Evolutionary conservation across 1,140 invertebrate genomes (phyloP).

Genomic region (Pinna nobilis): DNA sequence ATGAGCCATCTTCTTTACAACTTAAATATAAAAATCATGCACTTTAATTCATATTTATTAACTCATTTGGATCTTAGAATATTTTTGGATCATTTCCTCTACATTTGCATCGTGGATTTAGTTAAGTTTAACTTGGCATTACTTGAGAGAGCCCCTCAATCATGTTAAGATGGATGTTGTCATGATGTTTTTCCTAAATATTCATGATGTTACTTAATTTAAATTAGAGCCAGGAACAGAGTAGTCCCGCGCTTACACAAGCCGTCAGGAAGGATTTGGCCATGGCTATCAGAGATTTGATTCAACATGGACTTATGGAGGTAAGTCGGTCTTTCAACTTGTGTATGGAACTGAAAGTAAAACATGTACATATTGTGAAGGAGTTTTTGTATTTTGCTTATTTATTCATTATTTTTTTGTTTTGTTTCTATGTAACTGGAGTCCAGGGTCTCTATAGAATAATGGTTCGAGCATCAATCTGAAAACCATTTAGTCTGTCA

Average conservation of each 20-base stretch:
- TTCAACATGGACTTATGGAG: conserved; percentile 93
- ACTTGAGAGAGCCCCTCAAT: too few species aligned
- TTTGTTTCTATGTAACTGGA: not conserved
- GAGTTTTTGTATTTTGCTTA: not conserved
- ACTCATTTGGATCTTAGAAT: too few species aligned
- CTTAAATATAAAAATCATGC: too few species aligned
- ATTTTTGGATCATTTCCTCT: too few species aligned
- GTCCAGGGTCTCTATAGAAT: not conserved
- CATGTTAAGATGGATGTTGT: not conserved
- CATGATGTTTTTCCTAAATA: not conserved
- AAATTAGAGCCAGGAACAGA: conserved; percentile 76
- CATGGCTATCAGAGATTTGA: conserved; percentile 89
- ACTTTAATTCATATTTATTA: too few species aligned
- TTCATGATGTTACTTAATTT: not conserved
- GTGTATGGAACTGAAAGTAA: not conserved
- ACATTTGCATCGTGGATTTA: too few species aligned
- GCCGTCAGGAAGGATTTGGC: conserved; percentile 94
- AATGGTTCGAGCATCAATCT: too few species aligned
- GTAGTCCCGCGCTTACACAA: conserved; percentile 85
- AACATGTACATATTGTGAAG: too few species aligned
- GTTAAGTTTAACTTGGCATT: too few species aligned
- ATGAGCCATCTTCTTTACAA: too few species aligned
- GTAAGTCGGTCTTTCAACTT: too few species aligned
- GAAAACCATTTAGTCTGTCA: too few species aligned
- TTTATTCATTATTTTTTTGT: not conserved